Base-by-base conservation (phyloP, 2,113 vertebrate species). In the Perccottus glenii region DNA sequence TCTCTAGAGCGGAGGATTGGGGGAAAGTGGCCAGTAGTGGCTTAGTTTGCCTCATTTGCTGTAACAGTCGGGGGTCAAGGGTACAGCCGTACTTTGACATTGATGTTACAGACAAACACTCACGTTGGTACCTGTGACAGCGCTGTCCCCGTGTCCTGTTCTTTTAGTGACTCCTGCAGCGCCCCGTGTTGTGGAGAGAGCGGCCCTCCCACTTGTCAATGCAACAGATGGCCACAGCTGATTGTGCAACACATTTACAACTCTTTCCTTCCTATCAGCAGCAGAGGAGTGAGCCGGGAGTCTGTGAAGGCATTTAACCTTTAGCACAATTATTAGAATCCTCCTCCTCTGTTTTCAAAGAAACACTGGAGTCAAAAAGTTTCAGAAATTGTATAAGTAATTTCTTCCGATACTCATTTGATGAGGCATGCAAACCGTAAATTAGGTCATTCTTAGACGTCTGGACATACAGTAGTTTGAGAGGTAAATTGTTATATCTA, bases 181-280 rank as follows among this genome's bases (percentile, higher is more conserved):
- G 8, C 19, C 48, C 48, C 44, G 11, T 14, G 11, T 46, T 11
- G 4, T 11, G 11, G 5, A 11, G 11, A 12, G 44, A 46, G 44
- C 44, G 19, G 19, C 5, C 11, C 44, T 12, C 44, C 44, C 44
- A 5, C 11, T 14, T 11, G 5, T 46, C 11, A 27, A 15, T 27
- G 48, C 7, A 50, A 6, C 52, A 55, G 52, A 55, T 55, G 52
- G 52, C 33, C 35, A 12, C 9, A 6, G 52, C 33, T 55, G 52
- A 55, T 55, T 55, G 52, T 51, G 19, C 15, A 14, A 55, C 52
- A 36, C 3, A 36, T 55, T 55, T 55, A 38, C 33, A 38, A 55
- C 52, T 0, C 3, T 36, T 55, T 55, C 52, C 52, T 55, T 55
- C 52, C 33, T 38, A 9, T 36, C 52, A 36, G 52, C 12, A 33